Evolutionary conservation across 2,797 vertebrate species (phyloP).

Genomic region (Otus scops): DNA sequence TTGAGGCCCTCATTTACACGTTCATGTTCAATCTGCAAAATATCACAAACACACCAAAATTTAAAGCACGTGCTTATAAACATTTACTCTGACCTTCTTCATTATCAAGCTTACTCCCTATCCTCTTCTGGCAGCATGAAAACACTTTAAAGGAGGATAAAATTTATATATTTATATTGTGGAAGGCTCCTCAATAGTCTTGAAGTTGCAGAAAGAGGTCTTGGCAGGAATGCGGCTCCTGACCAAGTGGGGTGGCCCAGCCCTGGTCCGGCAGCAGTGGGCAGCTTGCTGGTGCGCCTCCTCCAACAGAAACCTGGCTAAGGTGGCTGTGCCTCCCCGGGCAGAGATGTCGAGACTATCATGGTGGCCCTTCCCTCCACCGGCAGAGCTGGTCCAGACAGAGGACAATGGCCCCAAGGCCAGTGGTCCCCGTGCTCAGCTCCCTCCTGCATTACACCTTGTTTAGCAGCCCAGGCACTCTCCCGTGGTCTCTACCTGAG

Average conservation of each 20-base stretch:
- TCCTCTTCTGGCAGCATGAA: not conserved
- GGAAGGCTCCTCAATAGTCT: not conserved
- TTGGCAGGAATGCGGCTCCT: not conserved
- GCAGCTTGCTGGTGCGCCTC: not conserved
- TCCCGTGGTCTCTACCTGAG: not conserved
- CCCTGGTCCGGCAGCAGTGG: fast-evolving
- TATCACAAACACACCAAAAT: not conserved
- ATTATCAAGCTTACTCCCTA: not conserved
- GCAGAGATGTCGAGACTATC: fast-evolving
- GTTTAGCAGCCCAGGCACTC: not conserved
- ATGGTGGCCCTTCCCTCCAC: not conserved
- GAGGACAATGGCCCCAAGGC: not conserved
- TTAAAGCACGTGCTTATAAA: not conserved
- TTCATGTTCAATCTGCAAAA: not conserved
- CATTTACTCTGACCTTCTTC: not conserved
- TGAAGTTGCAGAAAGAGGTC: not conserved
- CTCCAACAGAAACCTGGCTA: fast-evolving
- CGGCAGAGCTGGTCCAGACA: not conserved
- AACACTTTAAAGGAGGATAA: not conserved
- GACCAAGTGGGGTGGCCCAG: not conserved
- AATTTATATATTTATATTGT: not conserved
- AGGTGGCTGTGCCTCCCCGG: not conserved
- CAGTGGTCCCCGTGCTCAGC: not conserved
- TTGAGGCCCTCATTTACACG: not conserved
- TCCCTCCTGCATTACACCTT: not conserved